Conservation (phyloP, 2,888 invertebrate species). For the Drosophila borborema region DNA sequence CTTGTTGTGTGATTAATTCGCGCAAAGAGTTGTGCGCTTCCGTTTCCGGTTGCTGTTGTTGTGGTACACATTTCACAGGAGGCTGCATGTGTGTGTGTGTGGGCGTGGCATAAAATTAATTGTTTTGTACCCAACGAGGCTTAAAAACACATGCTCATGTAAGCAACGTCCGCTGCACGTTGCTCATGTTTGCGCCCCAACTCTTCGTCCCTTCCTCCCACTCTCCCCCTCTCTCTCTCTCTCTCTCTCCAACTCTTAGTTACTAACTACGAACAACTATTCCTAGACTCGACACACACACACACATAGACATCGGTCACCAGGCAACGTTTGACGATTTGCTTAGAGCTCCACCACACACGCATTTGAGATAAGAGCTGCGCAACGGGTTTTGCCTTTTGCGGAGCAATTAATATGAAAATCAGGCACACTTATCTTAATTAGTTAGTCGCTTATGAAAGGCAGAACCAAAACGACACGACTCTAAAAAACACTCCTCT, state of each 20-base stretch:
- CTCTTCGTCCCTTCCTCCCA: background rate
- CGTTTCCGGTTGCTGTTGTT: constrained; percentile 70
- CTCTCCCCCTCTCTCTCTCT: background rate
- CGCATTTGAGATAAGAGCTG: constrained; percentile 76
- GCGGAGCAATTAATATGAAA: constrained; percentile 80
- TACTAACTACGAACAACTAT: constrained; percentile 1
- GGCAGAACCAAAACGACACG: constrained; percentile 25
- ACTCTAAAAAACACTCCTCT: constrained; percentile 15
- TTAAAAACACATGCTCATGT: constrained; percentile 82
- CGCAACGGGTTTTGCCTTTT: constrained; percentile 66
- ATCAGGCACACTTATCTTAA: constrained; percentile 81
- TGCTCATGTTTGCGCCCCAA: constrained; percentile 28
- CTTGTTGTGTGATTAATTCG: constrained; percentile 80
- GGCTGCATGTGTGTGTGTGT: constrained; percentile 62
- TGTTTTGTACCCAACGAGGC: constrained; percentile 82
- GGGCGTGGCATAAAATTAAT: constrained; percentile 80
- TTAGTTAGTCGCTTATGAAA: constrained; percentile 71
- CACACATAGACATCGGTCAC: constrained; percentile 33
- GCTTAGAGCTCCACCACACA: constrained; percentile 46
- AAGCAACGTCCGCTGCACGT: constrained; percentile 75
- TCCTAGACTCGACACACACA: constrained; percentile 5
- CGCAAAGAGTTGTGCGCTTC: constrained; percentile 82
- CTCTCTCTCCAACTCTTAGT: background rate
- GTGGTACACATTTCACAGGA: constrained; percentile 76
- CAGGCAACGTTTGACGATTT: constrained; percentile 72